These are phyloP conservation scores for Diadophis punctatus DNA, from an alignment of 2,113 vertebrate species.

Conservation along the genomic window DNA sequence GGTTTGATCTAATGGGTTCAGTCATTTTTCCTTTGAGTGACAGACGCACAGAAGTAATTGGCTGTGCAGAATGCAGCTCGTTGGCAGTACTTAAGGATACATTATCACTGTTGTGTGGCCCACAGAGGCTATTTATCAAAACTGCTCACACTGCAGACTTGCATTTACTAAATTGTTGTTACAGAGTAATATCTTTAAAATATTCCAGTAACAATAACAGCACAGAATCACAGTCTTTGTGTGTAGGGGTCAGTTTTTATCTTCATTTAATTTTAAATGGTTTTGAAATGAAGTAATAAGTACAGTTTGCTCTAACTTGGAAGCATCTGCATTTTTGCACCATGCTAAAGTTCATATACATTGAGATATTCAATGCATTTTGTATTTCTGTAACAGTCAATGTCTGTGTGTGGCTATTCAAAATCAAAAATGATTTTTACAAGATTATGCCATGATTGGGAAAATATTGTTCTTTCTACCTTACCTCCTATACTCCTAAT, in stretches of 20 bases:
- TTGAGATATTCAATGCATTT: background rate
- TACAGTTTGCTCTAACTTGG: accelerated
- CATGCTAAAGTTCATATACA: background rate
- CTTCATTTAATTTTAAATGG: slow-evolving; percentile 61
- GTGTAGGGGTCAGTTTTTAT: slow-evolving; percentile 68
- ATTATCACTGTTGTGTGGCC: slow-evolving; percentile 85
- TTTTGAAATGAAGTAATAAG: slow-evolving; percentile 44
- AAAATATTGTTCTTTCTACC: background rate
- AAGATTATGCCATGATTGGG: background rate
- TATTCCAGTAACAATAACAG: slow-evolving; percentile 55
- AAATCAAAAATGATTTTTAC: background rate
- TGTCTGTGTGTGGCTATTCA: background rate
- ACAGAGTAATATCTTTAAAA: slow-evolving; percentile 71
- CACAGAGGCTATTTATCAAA: slow-evolving; percentile 85
- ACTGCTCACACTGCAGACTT: slow-evolving; percentile 80
- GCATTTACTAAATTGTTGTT: slow-evolving; percentile 73
- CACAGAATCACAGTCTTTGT: slow-evolving; percentile 46
- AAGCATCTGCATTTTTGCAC: accelerated
- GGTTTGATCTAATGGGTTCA: slow-evolving; percentile 87
- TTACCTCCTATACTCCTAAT: background rate
- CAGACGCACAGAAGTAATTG: slow-evolving; percentile 86
- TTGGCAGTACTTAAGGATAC: slow-evolving; percentile 87
- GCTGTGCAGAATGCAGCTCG: slow-evolving; percentile 87
- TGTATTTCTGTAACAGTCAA: background rate
- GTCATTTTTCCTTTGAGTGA: slow-evolving; percentile 88